phyloP scores from a whole-genome alignment of 2,113 vertebrate genomes.

The Eulacestoma nigropectus region DNA sequence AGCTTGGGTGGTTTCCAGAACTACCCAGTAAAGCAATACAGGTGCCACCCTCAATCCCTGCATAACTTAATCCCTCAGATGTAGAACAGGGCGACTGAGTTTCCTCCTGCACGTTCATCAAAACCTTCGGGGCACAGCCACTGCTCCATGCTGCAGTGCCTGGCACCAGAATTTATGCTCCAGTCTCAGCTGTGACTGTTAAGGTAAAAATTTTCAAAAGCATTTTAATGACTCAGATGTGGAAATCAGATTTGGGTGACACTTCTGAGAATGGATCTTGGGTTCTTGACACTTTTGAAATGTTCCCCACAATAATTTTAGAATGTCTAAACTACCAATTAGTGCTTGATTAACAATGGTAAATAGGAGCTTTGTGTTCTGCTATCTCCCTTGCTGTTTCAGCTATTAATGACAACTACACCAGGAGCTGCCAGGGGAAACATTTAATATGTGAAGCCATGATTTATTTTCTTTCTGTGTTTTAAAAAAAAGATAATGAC shows the following conservation, averaged over 20 bases:
- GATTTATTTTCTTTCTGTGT: neutral
- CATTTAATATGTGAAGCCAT: constrained; percentile 2
- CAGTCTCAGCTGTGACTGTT: neutral
- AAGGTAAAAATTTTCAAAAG: constrained; percentile 13
- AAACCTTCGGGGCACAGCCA: rapidly evolving
- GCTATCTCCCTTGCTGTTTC: neutral
- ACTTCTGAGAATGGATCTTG: neutral
- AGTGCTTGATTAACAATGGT: constrained; percentile 41
- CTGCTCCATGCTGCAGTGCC: neutral
- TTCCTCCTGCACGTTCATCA: neutral
- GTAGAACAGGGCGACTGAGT: neutral
- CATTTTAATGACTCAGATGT: neutral
- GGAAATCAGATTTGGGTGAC: neutral
- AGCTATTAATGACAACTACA: constrained; percentile 35
- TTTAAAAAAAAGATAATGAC: constrained; percentile 1
- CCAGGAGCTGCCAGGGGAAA: neutral
- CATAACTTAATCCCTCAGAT: neutral
- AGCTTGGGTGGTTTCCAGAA: neutral
- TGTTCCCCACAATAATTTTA: constrained; percentile 32
- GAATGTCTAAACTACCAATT: constrained; percentile 44
- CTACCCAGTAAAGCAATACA: neutral
- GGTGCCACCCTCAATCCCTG: neutral
- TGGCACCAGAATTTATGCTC: neutral
- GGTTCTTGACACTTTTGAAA: constrained; percentile 10
- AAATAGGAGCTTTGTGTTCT: constrained; percentile 13